phyloP scores from a whole-genome alignment of 2,888 invertebrate species.

The Sminthurinus aureus region DNA sequence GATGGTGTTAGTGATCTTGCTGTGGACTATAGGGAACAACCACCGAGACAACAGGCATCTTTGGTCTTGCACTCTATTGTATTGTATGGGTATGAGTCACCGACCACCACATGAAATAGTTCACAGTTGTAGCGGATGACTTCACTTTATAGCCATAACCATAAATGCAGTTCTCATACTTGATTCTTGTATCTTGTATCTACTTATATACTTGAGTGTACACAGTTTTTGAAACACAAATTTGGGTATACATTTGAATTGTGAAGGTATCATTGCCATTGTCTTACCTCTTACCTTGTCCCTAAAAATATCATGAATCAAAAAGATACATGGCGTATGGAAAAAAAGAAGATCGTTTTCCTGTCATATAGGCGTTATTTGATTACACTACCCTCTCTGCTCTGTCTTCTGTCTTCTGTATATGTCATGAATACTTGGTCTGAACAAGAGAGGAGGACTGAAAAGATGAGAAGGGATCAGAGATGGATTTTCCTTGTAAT shows the following conservation, averaged over 20 bases:
- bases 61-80: not conserved
- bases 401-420: too few species aligned
- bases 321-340: not conserved
- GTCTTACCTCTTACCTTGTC: not conserved
- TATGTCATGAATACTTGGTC: too few species aligned
- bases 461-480: not conserved
- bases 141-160: not conserved
- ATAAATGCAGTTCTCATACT: not conserved
- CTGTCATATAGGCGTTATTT: not conserved
- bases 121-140: slow-evolving; percentile 5
- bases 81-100: slow-evolving; percentile 5
- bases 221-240: too few species aligned
- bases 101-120: slow-evolving; percentile 9
- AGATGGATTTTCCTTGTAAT: not conserved
- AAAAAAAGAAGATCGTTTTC: not conserved
- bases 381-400: not conserved
- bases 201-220: not conserved
- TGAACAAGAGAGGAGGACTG: not conserved
- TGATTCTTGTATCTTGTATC: not conserved
- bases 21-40: not conserved
- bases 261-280: not conserved
- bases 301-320: not conserved
- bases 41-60: slow-evolving; percentile 8
- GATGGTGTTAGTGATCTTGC: not conserved
- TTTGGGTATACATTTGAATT: not conserved